Base-by-base conservation (phyloP, 2,797 vertebrate genomes). In the Adrianichthys oophorus region DNA sequence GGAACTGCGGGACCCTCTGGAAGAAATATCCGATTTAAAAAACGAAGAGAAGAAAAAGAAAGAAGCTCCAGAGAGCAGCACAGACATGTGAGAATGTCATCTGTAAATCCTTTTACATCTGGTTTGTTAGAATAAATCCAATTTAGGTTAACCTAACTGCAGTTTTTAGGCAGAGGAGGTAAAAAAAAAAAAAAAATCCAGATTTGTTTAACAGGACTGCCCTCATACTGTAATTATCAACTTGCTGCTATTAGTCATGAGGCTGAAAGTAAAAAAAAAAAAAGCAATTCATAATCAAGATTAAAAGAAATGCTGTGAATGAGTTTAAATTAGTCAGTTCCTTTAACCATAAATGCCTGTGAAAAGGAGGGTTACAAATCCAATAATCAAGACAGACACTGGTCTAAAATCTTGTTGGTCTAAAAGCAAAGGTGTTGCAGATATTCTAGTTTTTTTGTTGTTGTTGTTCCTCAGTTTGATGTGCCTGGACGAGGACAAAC, bases 1-100 rank as follows among this genome's bases (percentile, higher is more conserved):
- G 91, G 85, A 86, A 23, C 86, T 94, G 52, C 76, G 94, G 65
- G 93, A 94, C 59, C 89, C 90, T 4, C 78, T 93, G 82, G 87
- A 93, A 45, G 82, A 91, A 43, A 59, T 90, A 56, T 66, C 68
- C 1, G 88, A 92, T 18, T 62, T 58, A 8, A 15, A 79, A n/a
- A 49, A 76, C 58, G 42, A 70, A 19, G 75, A 89, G 41, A 83
- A 87, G 7, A 74, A 56, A 52, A 79, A 87, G 68, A 74, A 84
- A 46, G 63, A 69, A 14, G 52, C 72, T 47, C 76, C 76, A 23
- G 85, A 82, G 68, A 79, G 70, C 65, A 86, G 91, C 75, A 68
- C 80, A 62, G 91, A 87, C 78, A 91, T 86, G 92, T 92, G 84
- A 91, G 87, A 23, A 3, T 4, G 40, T 32, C 17, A 23, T 41